Percentiles rank a stretch among this genome's conserved stretches.
These are phyloP conservation scores for Thomomys bottae DNA, from an alignment of 2,113 vertebrate genomes.

Conservation along the genomic window DNA sequence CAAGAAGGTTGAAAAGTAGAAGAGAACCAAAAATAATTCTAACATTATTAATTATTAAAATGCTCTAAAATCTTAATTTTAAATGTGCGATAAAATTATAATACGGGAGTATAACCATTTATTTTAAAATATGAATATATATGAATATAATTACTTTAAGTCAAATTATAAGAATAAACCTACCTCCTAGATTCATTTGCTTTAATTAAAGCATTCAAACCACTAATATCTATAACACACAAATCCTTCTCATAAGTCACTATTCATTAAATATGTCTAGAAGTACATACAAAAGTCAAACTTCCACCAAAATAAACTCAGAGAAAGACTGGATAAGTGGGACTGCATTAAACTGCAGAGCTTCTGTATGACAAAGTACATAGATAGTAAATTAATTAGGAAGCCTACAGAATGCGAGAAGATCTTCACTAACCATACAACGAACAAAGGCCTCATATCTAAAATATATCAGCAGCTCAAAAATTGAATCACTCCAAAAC, in stretches of 20 bases:
- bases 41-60: slow-evolving; percentile 63
- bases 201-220: slow-evolving; percentile 28
- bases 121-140: slow-evolving; percentile 46
- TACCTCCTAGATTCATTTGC: not conserved
- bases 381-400: no score
- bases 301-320: not conserved
- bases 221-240: slow-evolving; percentile 33
- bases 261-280: not conserved
- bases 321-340: no score
- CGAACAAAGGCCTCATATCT: no score
- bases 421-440: no score
- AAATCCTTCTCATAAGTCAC: not conserved
- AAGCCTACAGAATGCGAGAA: no score
- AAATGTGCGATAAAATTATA: slow-evolving; percentile 54
- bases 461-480: no score
- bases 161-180: not conserved
- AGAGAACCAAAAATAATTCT: slow-evolving; percentile 46
- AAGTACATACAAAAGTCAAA: not conserved
- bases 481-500: no score
- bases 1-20: slow-evolving; percentile 39
- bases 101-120: slow-evolving; percentile 38
- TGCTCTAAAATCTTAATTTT: not conserved
- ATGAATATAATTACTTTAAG: slow-evolving; percentile 14
- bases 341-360: no score
- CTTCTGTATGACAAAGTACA: no score